These are phyloP conservation scores for Mus spretus DNA, from an alignment of 2,797 vertebrate genomes.

Conservation along the genomic window DNA sequence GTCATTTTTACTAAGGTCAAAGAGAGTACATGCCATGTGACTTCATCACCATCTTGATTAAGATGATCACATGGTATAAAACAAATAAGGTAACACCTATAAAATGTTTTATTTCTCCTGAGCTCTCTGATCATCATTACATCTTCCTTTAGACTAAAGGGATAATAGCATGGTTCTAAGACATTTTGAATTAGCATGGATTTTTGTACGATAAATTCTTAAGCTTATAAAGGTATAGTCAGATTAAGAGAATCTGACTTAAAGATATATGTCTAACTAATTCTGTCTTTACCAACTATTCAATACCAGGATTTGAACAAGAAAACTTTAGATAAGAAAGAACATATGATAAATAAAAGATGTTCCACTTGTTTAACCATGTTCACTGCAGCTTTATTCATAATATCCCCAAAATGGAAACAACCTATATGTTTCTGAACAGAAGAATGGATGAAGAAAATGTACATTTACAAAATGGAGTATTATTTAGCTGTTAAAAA, in stretches of 20 bases:
- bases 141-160: background rate
- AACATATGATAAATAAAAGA: background rate
- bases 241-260: background rate
- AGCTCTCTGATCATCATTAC: background rate
- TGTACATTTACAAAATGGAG: background rate
- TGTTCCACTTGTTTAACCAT: background rate
- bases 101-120: background rate
- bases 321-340: background rate
- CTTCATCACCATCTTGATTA: background rate
- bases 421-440: background rate
- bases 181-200: background rate
- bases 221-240: background rate
- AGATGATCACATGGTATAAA: background rate
- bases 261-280: background rate
- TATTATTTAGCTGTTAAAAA: background rate
- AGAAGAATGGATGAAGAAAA: background rate
- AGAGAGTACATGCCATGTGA: background rate
- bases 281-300: background rate
- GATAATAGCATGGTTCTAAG: background rate
- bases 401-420: background rate
- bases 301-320: background rate
- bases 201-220: background rate
- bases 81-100: background rate
- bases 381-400: background rate
- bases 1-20: background rate